A percentile compares a stretch with the other conserved stretches of the same genome.
These are phyloP conservation scores for Apamea crenata DNA, from an alignment of 2,888 invertebrate genomes.

Conservation along the genomic window DNA sequence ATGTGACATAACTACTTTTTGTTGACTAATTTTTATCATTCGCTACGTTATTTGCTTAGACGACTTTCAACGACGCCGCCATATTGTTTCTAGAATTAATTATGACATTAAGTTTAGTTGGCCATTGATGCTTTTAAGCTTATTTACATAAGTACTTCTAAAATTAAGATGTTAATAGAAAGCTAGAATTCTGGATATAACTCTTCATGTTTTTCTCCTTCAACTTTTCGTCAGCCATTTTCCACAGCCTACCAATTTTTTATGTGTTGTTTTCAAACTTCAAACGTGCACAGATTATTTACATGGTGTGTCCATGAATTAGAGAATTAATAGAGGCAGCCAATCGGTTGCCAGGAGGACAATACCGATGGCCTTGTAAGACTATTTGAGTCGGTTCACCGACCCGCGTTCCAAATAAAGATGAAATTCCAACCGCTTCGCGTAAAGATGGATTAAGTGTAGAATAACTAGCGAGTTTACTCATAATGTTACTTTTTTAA, in stretches of 20 bases:
- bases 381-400: slow-evolving; percentile 76
- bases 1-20: slow-evolving; percentile 22
- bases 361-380: slow-evolving; percentile 81
- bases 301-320: slow-evolving; percentile 49
- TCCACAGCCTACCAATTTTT: slow-evolving; percentile 16
- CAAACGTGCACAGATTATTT: slow-evolving; percentile 45
- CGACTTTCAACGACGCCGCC: not conserved
- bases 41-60: slow-evolving; percentile 9
- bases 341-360: slow-evolving; percentile 72
- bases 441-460: slow-evolving; percentile 65
- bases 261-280: slow-evolving; percentile 11
- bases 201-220: not conserved
- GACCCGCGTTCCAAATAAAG: slow-evolving; percentile 79
- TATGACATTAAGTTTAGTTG: not conserved
- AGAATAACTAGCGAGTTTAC: slow-evolving; percentile 54
- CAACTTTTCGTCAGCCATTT: not conserved
- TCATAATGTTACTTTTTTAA: slow-evolving; percentile 16
- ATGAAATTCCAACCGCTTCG: slow-evolving; percentile 73
- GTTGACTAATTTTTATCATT: not conserved
- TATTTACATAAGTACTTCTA: not conserved
- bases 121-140: slow-evolving; percentile 1
- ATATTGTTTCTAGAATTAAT: not conserved
- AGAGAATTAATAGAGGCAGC: slow-evolving; percentile 62
- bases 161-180: not conserved
- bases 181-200: not conserved